These are phyloP conservation scores for Diplodus puntazzo DNA, from an alignment of 2,797 vertebrate species.

Conservation along the genomic window DNA sequence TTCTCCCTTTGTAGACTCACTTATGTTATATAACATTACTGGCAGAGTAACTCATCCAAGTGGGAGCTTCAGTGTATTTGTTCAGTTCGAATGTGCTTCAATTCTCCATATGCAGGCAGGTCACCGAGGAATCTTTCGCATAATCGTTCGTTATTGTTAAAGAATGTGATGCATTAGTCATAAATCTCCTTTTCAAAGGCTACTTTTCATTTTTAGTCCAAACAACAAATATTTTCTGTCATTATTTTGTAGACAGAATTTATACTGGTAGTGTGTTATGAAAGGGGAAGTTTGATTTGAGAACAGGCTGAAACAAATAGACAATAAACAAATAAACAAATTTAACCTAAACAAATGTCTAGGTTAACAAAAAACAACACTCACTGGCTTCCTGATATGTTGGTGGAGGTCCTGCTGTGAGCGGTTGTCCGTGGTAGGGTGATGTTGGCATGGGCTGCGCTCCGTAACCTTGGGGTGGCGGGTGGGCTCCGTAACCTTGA, in stretches of 20 bases:
- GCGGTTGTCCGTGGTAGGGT: slow-evolving; percentile 69
- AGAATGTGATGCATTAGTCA: background rate
- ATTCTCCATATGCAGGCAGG: background rate
- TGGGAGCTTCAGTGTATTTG: background rate
- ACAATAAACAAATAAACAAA: too few species aligned
- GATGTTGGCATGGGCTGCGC: slow-evolving; percentile 56
- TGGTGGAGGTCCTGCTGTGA: slow-evolving; percentile 67
- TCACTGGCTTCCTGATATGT: slow-evolving; percentile 81
- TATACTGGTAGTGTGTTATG: background rate
- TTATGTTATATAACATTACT: background rate
- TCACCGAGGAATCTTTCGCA: background rate
- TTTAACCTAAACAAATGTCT: too few species aligned
- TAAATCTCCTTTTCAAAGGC: background rate
- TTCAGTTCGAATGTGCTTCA: background rate
- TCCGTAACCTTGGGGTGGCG: slow-evolving; percentile 63
- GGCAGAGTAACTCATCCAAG: background rate
- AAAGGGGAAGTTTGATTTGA: background rate
- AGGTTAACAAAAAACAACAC: slow-evolving; percentile 40
- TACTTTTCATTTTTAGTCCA: background rate
- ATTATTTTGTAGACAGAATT: background rate
- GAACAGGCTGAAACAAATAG: background rate
- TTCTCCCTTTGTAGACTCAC: background rate
- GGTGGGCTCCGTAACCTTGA: slow-evolving; percentile 53
- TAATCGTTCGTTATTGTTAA: background rate
- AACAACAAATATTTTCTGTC: background rate